phyloP scores from a whole-genome alignment of 2,888 invertebrate genomes.

The Nowickia ferox region DNA sequence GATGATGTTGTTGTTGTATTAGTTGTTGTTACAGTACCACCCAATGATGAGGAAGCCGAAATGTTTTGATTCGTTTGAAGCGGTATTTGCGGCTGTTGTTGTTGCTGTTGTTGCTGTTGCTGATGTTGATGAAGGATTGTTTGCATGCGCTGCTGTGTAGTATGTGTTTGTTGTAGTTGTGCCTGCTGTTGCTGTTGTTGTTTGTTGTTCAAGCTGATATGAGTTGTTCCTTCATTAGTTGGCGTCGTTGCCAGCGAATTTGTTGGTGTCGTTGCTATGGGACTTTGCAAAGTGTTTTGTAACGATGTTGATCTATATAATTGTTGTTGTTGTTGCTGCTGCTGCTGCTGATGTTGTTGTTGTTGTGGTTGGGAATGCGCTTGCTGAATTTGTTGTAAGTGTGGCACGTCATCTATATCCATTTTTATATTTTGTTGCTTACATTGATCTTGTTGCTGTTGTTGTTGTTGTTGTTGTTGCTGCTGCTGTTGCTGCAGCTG shows the following conservation, averaged over 20 bases:
- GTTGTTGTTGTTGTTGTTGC: constrained; percentile 47
- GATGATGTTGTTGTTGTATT: constrained; percentile 44
- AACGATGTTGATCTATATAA: constrained; percentile 39
- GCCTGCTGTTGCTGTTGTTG: constrained; percentile 47
- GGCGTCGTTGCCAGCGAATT: constrained; percentile 51
- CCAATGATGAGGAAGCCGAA: constrained; percentile 4
- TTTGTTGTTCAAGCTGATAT: constrained; percentile 49
- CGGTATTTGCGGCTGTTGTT: constrained; percentile 21
- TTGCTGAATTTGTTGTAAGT: constrained; percentile 45
- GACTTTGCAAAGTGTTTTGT: constrained; percentile 46
- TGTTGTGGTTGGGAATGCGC: constrained; percentile 35
- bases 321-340: constrained; percentile 32
- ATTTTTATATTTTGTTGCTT: constrained; percentile 46
- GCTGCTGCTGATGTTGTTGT: constrained; percentile 1
- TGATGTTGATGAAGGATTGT: constrained; percentile 35
- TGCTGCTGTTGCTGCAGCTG: constrained; percentile 36
- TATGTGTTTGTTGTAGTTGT: constrained; percentile 21
- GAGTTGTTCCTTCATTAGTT: constrained; percentile 43
- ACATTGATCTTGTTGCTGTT: constrained; percentile 42
- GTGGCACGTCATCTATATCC: constrained; percentile 40
- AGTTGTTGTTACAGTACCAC: constrained; percentile 40
- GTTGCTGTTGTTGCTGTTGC: constrained; percentile 20
- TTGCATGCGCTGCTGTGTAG: constrained; percentile 54
- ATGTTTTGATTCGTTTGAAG: constrained; percentile 35
- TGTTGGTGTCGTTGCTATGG: constrained; percentile 50